Evolutionary conservation across 2,113 vertebrate genomes (phyloP).

Genomic region (Centrocercus urophasianus): DNA sequence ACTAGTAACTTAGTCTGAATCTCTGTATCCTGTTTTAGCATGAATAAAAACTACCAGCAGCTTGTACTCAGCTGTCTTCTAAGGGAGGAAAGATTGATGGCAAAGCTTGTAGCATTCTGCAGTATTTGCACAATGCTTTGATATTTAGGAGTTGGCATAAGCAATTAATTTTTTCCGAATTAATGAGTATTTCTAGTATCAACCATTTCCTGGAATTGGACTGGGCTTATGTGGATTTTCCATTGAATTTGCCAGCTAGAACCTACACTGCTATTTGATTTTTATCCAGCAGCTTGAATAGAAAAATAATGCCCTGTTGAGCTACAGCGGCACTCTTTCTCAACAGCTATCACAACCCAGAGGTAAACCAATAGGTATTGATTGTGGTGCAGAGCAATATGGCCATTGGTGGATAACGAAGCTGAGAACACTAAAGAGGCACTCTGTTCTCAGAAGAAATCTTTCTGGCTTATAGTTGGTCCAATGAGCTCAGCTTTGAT

Average conservation of each 20-base stretch:
- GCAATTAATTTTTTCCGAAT: background rate
- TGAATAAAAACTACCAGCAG: background rate
- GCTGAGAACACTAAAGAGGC: fast-evolving
- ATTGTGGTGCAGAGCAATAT: background rate
- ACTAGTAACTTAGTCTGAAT: background rate
- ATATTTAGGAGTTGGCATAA: background rate
- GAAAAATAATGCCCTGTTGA: background rate
- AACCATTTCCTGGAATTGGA: background rate
- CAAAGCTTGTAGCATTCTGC: background rate
- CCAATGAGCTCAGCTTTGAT: background rate
- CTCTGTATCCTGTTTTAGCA: background rate
- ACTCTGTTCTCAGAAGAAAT: background rate
- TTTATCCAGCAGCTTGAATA: background rate
- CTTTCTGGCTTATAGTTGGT: background rate
- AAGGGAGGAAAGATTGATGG: background rate
- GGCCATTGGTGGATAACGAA: fast-evolving
- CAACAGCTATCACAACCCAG: fast-evolving
- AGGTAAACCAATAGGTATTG: background rate
- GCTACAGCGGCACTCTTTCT: background rate
- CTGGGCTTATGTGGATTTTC: background rate
- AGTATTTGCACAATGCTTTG: background rate
- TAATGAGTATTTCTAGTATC: background rate
- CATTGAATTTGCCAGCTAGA: background rate
- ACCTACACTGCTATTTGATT: background rate
- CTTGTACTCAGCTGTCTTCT: background rate